Conservation (phyloP, 2,797 vertebrate genomes). For the Anguilla megastoma region DNA sequence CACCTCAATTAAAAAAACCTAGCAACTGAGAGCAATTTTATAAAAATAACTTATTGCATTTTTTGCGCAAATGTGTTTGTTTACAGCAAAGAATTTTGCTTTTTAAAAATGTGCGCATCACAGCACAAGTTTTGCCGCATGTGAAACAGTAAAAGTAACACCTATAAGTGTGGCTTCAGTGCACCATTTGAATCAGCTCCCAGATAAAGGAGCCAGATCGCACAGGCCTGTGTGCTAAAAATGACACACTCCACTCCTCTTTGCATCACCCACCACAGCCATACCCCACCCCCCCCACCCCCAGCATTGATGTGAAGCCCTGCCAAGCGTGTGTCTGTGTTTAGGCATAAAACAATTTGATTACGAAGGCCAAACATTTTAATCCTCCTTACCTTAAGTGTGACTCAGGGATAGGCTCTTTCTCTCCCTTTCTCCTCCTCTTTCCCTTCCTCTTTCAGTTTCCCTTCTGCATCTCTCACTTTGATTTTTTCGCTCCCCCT, state of each 20-base stretch:
- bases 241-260: background rate
- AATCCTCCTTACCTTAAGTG: slow-evolving; percentile 25
- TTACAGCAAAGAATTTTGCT: no score
- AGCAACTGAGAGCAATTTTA: no score
- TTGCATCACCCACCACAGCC: background rate
- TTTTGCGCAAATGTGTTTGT: no score
- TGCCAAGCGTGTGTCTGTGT: background rate
- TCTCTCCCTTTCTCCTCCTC: slow-evolving; percentile 34
- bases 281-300: background rate
- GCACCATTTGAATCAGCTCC: background rate
- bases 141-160: no score
- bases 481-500: background rate
- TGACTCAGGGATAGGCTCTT: background rate
- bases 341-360: background rate
- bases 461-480: background rate
- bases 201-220: background rate
- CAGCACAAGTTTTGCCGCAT: no score
- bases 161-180: background rate
- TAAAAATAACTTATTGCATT: no score
- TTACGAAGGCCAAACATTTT: background rate
- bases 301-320: background rate
- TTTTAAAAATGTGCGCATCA: no score
- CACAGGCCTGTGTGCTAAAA: background rate
- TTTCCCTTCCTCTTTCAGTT: slow-evolving; percentile 11
- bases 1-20: no score